Evolutionary conservation across 2,888 invertebrate species (phyloP).

Genomic region (Cyrtodaria siliqua): DNA sequence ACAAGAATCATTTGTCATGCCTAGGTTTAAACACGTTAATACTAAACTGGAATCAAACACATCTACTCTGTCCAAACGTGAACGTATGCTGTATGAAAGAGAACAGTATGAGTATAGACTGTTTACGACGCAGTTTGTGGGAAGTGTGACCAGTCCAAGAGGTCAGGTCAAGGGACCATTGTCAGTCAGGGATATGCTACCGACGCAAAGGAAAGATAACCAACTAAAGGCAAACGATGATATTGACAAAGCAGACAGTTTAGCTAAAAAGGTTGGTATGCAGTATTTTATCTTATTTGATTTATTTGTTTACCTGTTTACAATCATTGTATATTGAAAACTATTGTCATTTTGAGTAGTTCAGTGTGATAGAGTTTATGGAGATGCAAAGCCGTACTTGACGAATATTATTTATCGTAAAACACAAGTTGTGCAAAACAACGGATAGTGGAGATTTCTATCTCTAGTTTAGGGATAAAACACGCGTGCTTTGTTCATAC

Average conservation of each 20-base stretch:
- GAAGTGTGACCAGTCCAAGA: slow-evolving; percentile 14
- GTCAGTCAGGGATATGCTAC: slow-evolving; percentile 10
- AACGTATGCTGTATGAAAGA: slow-evolving; percentile 38
- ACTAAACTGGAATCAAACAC: not conserved
- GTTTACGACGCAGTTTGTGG: too few species aligned
- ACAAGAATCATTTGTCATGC: slow-evolving; percentile 1
- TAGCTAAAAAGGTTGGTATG: slow-evolving; percentile 52
- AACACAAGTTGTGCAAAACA: too few species aligned
- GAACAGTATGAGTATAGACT: slow-evolving; percentile 6
- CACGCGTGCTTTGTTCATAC: too few species aligned
- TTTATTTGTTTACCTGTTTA: too few species aligned
- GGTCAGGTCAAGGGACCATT: slow-evolving; percentile 22
- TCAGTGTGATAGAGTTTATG: too few species aligned
- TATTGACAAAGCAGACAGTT: slow-evolving; percentile 30
- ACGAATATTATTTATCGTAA: too few species aligned
- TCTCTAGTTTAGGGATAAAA: too few species aligned
- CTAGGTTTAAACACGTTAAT: not conserved
- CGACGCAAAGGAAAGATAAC: slow-evolving; percentile 3
- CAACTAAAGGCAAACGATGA: slow-evolving; percentile 22
- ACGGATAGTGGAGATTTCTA: too few species aligned
- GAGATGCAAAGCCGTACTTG: too few species aligned
- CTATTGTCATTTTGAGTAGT: too few species aligned
- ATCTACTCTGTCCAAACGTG: slow-evolving; percentile 20
- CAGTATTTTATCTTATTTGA: too few species aligned
- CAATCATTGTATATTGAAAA: too few species aligned